A percentile compares a stretch with the other conserved stretches of the same genome.
phyloP scores from a whole-genome alignment of 2,113 vertebrate species.

The Oryzias celebensis region DNA sequence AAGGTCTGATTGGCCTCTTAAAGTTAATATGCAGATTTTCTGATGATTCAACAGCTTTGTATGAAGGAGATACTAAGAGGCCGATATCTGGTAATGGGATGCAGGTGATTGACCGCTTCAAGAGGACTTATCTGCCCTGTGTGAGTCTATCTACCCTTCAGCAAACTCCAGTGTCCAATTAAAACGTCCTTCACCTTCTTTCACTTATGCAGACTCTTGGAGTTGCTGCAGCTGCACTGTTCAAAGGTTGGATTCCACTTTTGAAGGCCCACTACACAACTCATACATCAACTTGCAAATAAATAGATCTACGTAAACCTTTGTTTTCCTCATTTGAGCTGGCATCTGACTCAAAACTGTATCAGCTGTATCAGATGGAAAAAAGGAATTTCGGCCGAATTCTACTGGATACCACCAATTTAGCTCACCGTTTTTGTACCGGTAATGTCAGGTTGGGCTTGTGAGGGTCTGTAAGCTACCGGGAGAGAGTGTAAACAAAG shows the following conservation, averaged over 20 bases:
- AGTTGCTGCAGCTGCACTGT: not conserved
- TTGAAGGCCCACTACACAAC: too few species aligned
- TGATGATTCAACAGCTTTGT: slow-evolving; percentile 14
- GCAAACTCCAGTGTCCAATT: slow-evolving; percentile 60
- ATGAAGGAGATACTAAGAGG: slow-evolving; percentile 16
- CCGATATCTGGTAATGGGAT: slow-evolving; percentile 28
- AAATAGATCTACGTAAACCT: too few species aligned
- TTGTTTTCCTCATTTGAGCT: too few species aligned
- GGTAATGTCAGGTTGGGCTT: too few species aligned
- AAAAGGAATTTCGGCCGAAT: too few species aligned
- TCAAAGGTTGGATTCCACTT: too few species aligned
- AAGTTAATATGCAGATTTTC: slow-evolving; percentile 25
- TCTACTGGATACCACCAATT: slow-evolving; percentile 4
- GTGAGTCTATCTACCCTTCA: slow-evolving; percentile 18
- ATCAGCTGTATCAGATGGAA: too few species aligned
- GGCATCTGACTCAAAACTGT: too few species aligned
- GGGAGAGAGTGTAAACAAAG: too few species aligned
- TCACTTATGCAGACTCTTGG: slow-evolving; percentile 5
- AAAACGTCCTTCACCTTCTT: slow-evolving; percentile 44
- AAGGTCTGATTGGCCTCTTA: slow-evolving; percentile 1
- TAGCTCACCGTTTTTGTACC: too few species aligned
- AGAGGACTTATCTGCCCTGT: slow-evolving; percentile 15
- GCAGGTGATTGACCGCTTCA: slow-evolving; percentile 51
- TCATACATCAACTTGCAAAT: too few species aligned
- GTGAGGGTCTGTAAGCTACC: too few species aligned